phyloP scores from a whole-genome alignment of 2,797 vertebrate genomes.

The Urosaurus nigricauda region DNA sequence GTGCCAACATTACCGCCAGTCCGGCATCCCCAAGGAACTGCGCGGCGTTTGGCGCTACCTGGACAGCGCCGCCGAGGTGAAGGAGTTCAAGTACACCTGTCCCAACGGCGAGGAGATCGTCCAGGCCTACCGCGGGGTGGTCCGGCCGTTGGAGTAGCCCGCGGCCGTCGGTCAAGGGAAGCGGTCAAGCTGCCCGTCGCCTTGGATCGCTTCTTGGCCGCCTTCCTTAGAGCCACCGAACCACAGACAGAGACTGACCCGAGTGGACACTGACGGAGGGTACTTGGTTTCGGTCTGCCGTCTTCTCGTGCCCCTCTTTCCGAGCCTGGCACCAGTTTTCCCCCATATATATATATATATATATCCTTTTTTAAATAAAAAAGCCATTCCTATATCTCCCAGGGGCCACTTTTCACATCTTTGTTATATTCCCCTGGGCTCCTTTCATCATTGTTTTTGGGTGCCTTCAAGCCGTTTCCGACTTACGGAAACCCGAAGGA shows the following conservation, averaged over 20 bases:
- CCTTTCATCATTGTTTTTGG: too few relatives aligned
- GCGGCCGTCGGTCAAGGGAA: background rate
- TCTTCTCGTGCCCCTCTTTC: too few relatives aligned
- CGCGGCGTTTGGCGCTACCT: constrained; percentile 85
- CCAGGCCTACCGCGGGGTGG: constrained; percentile 83
- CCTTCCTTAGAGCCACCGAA: background rate
- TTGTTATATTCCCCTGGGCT: too few relatives aligned
- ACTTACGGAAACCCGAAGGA: too few relatives aligned
- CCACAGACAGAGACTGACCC: background rate
- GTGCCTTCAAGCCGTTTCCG: too few relatives aligned
- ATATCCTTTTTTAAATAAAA: too few relatives aligned
- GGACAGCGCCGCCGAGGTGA: constrained; percentile 78
- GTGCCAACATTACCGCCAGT: constrained; percentile 85
- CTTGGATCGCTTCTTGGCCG: background rate
- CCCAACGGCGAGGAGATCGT: constrained; percentile 87
- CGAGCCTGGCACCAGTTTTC: too few relatives aligned
- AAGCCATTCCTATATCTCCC: too few relatives aligned
- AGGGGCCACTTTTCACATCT: too few relatives aligned
- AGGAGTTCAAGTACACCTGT: constrained; percentile 90
- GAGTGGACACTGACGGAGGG: accelerated
- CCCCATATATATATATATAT: too few relatives aligned
- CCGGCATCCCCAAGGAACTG: constrained; percentile 84
- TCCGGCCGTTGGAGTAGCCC: constrained; percentile 60
- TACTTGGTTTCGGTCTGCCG: too few relatives aligned
- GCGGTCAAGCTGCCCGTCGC: too few relatives aligned